Evolutionary conservation across 2,113 vertebrate species (phyloP).

Genomic region (Puffinus mauretanicus): DNA sequence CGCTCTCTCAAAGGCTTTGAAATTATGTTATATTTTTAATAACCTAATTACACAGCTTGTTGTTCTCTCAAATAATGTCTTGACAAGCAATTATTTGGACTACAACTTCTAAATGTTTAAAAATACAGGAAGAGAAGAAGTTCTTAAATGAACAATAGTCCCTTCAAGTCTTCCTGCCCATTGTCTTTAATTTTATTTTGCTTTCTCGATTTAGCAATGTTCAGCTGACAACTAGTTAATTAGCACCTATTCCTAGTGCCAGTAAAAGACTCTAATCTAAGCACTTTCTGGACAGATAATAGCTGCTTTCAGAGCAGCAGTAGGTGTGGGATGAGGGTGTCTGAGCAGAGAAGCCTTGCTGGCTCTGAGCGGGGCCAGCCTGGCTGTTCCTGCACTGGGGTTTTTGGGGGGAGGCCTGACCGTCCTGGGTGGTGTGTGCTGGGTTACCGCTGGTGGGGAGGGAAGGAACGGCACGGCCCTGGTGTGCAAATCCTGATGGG

Average conservation of each 20-base stretch:
- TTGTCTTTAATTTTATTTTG: background rate
- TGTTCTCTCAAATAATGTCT: background rate
- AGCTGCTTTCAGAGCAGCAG: background rate
- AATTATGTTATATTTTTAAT: slow-evolving; percentile 1
- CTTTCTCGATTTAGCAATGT: background rate
- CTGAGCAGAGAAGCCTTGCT: background rate
- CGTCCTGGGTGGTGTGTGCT: background rate
- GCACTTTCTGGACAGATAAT: background rate
- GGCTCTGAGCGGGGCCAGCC: background rate
- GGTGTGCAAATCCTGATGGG: background rate
- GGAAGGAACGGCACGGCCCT: background rate
- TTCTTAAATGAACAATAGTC: background rate
- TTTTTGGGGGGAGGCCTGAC: background rate
- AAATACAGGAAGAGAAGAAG: background rate
- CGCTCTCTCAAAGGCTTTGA: background rate
- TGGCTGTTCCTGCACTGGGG: background rate
- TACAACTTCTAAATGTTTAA: slow-evolving; percentile 24
- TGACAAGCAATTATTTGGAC: slow-evolving; percentile 46
- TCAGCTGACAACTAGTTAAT: slow-evolving; percentile 17
- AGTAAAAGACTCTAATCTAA: background rate
- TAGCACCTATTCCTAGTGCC: background rate
- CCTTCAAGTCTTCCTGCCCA: background rate
- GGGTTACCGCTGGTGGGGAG: background rate
- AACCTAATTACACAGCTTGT: slow-evolving; percentile 23
- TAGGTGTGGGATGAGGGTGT: background rate